Evolutionary conservation across 1,140 invertebrate genomes (phyloP), one percentile per base, ranked within the genome.

Genomic region (Anastrepha ludens): DNA sequence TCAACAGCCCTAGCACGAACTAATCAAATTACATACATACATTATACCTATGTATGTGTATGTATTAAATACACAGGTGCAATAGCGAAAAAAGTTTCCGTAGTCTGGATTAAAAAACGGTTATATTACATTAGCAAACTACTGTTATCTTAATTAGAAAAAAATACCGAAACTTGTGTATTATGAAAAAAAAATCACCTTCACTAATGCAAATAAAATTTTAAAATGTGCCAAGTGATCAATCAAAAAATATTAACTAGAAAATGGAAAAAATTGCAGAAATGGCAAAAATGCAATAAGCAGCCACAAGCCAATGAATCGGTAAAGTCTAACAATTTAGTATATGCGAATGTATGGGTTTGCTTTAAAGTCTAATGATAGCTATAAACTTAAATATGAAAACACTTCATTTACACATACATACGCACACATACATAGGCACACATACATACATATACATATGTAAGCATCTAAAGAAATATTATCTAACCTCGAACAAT

Each of bases 131-230:
- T 74, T 74, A 47, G 39, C 9, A 44, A 74, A 15, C 13, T 74
- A 74, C 67, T n/a, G 67, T 74, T 74, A 74, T 74, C 67, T 47
- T 74, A 74, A 47, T 74, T 74, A 41, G 13, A 29, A 39, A 11
- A 44, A 74, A n/a, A 39, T 74, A 44, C 39, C 67, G 41, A 39
- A 11, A 67, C 29, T 67, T 67, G 64, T 29, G 17, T 13, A 74
- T 39, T 39, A 39, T 41, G 29, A 67, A 11, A 20, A 64, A 41
- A 67, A 47, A 74, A 47, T 70, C 3, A 4, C 39, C 7, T 39
- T 44, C 39, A 44, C 41, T 17, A 74, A 74, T 17, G 11, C 11
- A 70, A 74, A 74, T 41, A 3, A 74, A 15, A 17, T 55, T 55
- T 55, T 2, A 7, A 74, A 74, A 70, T 2, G 17, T 8, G 15